phyloP scores from a whole-genome alignment of 2,797 vertebrate genomes.

The Malurus splendens region DNA sequence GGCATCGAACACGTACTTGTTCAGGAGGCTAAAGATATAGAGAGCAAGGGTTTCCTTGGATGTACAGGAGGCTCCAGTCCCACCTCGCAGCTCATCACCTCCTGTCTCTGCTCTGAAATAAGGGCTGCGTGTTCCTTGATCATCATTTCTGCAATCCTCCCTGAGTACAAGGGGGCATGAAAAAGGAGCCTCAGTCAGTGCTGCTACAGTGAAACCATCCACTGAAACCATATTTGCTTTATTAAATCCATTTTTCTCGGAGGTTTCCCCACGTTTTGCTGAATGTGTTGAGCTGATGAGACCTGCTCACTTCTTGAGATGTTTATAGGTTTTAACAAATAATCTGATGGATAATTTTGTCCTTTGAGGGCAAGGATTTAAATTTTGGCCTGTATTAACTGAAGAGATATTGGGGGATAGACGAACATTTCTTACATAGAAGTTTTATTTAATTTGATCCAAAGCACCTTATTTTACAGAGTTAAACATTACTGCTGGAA shows the following conservation, averaged over 20 bases:
- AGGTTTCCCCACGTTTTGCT: neutral
- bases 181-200: neutral
- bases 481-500: conserved; percentile 23
- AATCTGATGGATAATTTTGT: neutral
- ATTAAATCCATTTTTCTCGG: conserved; percentile 3
- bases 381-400: neutral
- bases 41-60: neutral
- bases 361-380: neutral
- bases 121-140: neutral
- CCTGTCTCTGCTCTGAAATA: neutral
- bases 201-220: neutral
- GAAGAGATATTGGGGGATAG: neutral
- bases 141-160: neutral
- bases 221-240: neutral
- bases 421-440: neutral
- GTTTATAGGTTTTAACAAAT: neutral
- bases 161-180: neutral
- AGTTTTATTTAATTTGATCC: conserved; percentile 31
- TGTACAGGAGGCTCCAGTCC: neutral
- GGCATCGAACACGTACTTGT: fast-evolving
- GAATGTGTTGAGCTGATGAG: neutral
- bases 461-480: conserved; percentile 39
- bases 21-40: neutral
- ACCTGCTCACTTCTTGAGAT: neutral
- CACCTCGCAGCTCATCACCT: neutral